Evolutionary conservation across 1,140 invertebrate genomes (phyloP).

Genomic region (Myzus persicae): DNA sequence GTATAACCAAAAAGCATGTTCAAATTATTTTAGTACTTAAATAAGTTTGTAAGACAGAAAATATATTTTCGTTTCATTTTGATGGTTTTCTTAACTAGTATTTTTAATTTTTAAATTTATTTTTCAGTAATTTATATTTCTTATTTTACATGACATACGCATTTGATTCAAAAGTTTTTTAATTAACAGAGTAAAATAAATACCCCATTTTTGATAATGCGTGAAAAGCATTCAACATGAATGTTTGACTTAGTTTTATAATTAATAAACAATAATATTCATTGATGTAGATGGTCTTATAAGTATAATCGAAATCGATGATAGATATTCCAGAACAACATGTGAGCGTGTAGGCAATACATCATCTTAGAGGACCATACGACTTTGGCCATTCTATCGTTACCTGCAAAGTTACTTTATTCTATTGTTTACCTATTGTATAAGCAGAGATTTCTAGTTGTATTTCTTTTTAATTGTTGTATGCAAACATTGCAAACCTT

Average conservation of each 20-base stretch:
- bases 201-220: not conserved
- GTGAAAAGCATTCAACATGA: not conserved
- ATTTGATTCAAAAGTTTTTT: not conserved
- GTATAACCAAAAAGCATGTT: not conserved
- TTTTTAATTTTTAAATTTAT: not conserved
- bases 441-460: not conserved
- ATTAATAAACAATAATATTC: not conserved
- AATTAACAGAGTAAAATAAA: not conserved
- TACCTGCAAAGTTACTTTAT: not conserved
- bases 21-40: not conserved
- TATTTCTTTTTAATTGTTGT: not conserved
- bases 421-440: not conserved
- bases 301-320: not conserved
- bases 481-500: not conserved
- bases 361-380: not conserved
- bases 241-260: not conserved
- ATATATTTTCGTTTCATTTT: not conserved
- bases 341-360: not conserved
- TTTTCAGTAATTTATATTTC: not conserved
- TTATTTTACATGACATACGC: not conserved
- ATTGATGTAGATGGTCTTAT: not conserved
- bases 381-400: not conserved
- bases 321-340: not conserved
- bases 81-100: not conserved
- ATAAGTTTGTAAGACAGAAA: not conserved